A percentile compares a stretch with the other conserved stretches of the same genome.
Conservation (phyloP, 1,140 invertebrate species). For the Trissolcus basalis region DNA sequence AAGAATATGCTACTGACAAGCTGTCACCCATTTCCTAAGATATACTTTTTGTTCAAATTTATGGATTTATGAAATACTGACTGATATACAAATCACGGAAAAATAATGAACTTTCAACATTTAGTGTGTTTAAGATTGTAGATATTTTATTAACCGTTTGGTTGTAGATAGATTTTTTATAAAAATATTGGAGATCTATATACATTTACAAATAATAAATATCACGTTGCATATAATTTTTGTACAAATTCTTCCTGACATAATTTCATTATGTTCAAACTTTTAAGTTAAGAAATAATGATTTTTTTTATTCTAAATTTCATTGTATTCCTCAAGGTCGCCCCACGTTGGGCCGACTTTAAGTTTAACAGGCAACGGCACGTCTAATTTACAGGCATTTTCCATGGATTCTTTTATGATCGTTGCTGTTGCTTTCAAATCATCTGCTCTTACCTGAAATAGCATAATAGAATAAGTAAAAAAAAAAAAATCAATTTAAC, state of each 20-base stretch:
- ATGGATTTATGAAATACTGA: background rate
- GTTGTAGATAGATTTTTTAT: constrained; percentile 45
- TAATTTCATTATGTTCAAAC: constrained; percentile 6
- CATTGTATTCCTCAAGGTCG: constrained; percentile 76
- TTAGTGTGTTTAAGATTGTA: constrained; percentile 17
- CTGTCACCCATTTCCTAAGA: too few relatives aligned
- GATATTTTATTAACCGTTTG: constrained; percentile 23
- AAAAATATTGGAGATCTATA: constrained; percentile 19
- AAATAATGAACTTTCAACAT: constrained; percentile 35
- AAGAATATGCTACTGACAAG: too few relatives aligned
- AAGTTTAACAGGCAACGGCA: constrained; percentile 91
- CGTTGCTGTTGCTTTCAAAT: constrained; percentile 79
- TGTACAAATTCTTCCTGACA: constrained; percentile 18
- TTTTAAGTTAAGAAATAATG: too few relatives aligned
- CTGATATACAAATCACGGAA: constrained; percentile 11
- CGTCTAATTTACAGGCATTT: constrained; percentile 81
- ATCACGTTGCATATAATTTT: constrained; percentile 27
- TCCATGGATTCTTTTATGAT: constrained; percentile 90
- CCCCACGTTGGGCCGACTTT: constrained; percentile 90
- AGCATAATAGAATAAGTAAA: too few relatives aligned
- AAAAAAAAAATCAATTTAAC: too few relatives aligned
- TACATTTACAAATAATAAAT: constrained; percentile 21
- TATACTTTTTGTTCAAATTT: too few relatives aligned
- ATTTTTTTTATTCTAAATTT: constrained; percentile 11
- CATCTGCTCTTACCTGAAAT: constrained; percentile 70